Evolutionary conservation across 2,888 invertebrate species (phyloP).

Genomic region (Mycalesis mineus): DNA sequence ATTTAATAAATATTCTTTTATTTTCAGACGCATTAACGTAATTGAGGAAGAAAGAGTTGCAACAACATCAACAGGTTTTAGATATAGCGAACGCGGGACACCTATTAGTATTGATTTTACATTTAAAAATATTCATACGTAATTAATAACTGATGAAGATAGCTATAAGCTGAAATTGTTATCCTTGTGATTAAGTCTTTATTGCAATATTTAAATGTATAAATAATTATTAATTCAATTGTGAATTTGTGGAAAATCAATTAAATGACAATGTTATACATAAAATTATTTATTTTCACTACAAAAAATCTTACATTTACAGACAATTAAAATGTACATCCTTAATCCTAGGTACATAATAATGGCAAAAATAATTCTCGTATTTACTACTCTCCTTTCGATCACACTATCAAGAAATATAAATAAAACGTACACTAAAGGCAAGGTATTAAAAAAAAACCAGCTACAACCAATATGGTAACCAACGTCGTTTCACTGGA

Average conservation of each 20-base stretch:
- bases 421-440: slow-evolving; percentile 65
- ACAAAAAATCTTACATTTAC: slow-evolving; percentile 68
- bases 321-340: slow-evolving; percentile 75
- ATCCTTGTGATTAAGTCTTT: background rate
- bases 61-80: slow-evolving; percentile 44
- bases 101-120: slow-evolving; percentile 37
- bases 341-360: slow-evolving; percentile 72
- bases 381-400: slow-evolving; percentile 38
- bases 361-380: slow-evolving; percentile 73
- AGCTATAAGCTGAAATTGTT: background rate
- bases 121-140: slow-evolving; percentile 57
- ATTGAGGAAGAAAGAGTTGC: slow-evolving; percentile 59
- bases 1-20: background rate
- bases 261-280: slow-evolving; percentile 22
- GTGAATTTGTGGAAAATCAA: slow-evolving; percentile 5
- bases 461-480: slow-evolving; percentile 40
- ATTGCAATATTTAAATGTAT: background rate
- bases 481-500: slow-evolving; percentile 35
- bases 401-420: slow-evolving; percentile 61
- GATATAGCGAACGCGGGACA: slow-evolving; percentile 42
- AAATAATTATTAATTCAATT: background rate
- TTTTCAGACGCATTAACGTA: slow-evolving; percentile 50
- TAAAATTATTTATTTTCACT: slow-evolving; percentile 64
- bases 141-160: no score
- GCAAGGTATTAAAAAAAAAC: slow-evolving; percentile 53